Conservation (phyloP, 2,888 invertebrate genomes). For the Acholoe squamosa region DNA sequence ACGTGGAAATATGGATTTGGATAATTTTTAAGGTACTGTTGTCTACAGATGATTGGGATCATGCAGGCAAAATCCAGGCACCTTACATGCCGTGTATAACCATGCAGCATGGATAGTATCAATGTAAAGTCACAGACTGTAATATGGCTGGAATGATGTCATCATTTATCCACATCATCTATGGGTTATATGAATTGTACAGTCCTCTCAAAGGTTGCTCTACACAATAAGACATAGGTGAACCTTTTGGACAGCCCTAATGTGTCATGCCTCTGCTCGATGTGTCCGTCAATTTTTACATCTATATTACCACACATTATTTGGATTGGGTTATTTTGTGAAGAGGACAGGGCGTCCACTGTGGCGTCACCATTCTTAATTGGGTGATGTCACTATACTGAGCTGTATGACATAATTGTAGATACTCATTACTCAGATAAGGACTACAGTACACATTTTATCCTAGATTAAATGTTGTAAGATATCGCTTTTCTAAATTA, state of each 20-base stretch:
- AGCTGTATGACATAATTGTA: slow-evolving; percentile 2
- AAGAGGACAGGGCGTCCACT: neutral
- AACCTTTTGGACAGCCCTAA: neutral
- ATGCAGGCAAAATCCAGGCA: too few relatives aligned
- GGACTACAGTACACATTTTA: neutral
- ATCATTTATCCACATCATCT: neutral
- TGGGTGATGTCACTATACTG: neutral
- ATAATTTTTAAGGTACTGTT: too few relatives aligned
- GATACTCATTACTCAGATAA: neutral
- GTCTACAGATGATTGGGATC: too few relatives aligned
- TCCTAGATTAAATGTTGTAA: neutral
- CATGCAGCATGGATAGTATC: too few relatives aligned
- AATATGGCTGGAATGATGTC: too few relatives aligned
- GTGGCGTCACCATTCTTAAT: neutral
- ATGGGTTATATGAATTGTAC: neutral
- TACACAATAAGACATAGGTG: neutral
- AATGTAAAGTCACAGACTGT: too few relatives aligned
- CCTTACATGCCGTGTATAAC: too few relatives aligned
- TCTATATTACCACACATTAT: neutral
- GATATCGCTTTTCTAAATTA: neutral
- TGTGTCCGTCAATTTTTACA: neutral
- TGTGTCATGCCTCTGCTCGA: neutral
- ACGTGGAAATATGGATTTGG: too few relatives aligned
- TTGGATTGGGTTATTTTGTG: neutral
- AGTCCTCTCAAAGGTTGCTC: too few relatives aligned